Conservation (phyloP, 2,113 vertebrate species). For the Pituophis catenifer region DNA sequence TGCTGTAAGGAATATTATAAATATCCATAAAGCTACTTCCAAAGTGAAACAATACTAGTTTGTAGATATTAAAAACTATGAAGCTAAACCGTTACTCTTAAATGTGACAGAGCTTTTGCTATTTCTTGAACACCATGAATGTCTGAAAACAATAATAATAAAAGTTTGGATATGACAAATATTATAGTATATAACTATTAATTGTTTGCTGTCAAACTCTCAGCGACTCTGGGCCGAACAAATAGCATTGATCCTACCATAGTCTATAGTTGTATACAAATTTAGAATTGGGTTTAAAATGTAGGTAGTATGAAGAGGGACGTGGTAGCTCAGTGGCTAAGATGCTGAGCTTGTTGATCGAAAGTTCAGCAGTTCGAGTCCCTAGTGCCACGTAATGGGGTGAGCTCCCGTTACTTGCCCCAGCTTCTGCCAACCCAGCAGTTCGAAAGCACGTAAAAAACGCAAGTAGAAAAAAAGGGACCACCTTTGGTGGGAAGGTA, state of each 20-base stretch:
- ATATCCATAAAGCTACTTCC: not conserved
- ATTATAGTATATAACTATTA: not conserved
- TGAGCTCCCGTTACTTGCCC: too few species aligned
- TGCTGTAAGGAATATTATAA: not conserved
- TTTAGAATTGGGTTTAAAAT: not conserved
- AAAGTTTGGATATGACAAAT: not conserved
- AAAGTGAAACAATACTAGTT: not conserved
- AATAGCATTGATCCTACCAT: not conserved
- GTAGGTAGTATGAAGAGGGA: not conserved
- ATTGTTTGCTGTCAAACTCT: not conserved
- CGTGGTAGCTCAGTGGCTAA: too few species aligned
- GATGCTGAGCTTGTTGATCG: too few species aligned
- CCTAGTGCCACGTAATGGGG: too few species aligned
- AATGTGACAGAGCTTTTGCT: not conserved
- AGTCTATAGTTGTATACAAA: not conserved
- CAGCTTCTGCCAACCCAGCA: too few species aligned
- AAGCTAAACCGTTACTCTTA: not conserved
- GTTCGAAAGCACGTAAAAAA: too few species aligned
- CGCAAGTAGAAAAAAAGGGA: too few species aligned
- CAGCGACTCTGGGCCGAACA: not conserved
- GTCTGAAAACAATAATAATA: not conserved
- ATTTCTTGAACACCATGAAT: not conserved
- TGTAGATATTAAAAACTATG: not conserved
- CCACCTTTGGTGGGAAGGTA: too few species aligned
- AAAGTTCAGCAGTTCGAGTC: too few species aligned